phyloP scores from a whole-genome alignment of 1,140 invertebrate species.

The Venustaconcha ellipsiformis region DNA sequence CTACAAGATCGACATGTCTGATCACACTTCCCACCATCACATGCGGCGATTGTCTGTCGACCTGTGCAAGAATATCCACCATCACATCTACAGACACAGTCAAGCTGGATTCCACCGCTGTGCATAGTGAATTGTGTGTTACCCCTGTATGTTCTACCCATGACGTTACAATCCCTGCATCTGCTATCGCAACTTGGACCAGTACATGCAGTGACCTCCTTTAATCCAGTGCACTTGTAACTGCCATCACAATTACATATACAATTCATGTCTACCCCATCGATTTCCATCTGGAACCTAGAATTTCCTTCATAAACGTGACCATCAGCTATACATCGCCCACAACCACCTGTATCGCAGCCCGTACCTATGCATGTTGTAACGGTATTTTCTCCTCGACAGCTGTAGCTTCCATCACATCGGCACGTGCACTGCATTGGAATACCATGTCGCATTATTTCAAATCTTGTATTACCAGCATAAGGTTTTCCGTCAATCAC shows the following conservation, averaged over 20 bases:
- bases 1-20: slow-evolving; percentile 3
- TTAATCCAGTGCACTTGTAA: slow-evolving; percentile 13
- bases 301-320: slow-evolving; percentile 10
- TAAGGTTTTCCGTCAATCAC: slow-evolving; percentile 8
- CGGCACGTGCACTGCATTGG: slow-evolving; percentile 4
- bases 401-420: slow-evolving; percentile 1
- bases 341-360: slow-evolving; percentile 13
- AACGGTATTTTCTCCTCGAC: background rate
- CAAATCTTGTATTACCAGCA: slow-evolving; percentile 1
- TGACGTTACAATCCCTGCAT: slow-evolving; percentile 14
- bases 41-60: slow-evolving; percentile 3
- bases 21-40: slow-evolving; percentile 17
- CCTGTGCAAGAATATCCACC: slow-evolving; percentile 19
- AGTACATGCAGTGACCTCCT: slow-evolving; percentile 6
- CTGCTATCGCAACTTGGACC: slow-evolving; percentile 8
- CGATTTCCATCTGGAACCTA: slow-evolving; percentile 22
- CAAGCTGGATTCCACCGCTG: slow-evolving; percentile 9
- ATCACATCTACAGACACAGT: slow-evolving; percentile 22
- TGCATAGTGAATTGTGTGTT: slow-evolving; percentile 10
- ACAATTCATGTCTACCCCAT: slow-evolving; percentile 13
- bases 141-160: slow-evolving; percentile 9
- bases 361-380: slow-evolving; percentile 5
- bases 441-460: background rate
- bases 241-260: slow-evolving; percentile 23
- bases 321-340: slow-evolving; percentile 16